These are phyloP conservation scores for Crax fasciolata DNA, from an alignment of 2,797 vertebrate species.

Conservation along the genomic window DNA sequence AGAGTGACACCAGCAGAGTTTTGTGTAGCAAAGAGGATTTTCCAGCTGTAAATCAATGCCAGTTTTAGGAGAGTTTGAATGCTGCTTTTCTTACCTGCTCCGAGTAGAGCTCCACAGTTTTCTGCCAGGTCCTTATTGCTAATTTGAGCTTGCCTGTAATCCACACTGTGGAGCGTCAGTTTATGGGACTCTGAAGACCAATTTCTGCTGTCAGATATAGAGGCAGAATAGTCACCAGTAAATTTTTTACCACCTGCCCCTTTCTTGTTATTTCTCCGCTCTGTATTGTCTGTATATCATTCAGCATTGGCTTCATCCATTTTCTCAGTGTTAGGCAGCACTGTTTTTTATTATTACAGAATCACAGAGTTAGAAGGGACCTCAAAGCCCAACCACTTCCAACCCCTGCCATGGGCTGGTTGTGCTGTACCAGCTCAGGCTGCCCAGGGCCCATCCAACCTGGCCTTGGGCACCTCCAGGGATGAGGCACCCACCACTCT, in stretches of 20 bases:
- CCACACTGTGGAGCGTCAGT: neutral
- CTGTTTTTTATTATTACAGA: neutral
- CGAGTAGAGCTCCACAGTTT: neutral
- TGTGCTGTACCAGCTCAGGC: no score
- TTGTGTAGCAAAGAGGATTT: neutral
- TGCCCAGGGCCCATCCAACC: no score
- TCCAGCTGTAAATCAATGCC: neutral
- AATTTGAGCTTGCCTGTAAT: neutral
- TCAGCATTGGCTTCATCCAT: neutral
- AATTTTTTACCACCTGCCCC: neutral
- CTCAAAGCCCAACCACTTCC: no score
- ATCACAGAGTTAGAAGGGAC: no score
- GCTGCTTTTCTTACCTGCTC: neutral
- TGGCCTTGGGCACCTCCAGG: no score
- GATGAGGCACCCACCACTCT: no score
- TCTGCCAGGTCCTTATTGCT: constrained; percentile 20
- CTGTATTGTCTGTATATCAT: neutral
- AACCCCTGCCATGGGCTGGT: no score
- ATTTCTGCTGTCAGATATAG: constrained; percentile 11
- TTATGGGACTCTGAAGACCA: neutral
- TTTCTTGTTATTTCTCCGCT: constrained; percentile 4
- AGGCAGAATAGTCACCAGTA: neutral
- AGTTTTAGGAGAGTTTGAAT: neutral
- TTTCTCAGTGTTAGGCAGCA: neutral
- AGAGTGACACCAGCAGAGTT: neutral